A percentile compares a stretch with the other conserved stretches of the same genome.
Conservation (phyloP, 2,113 vertebrate genomes). For the Cricetomys ansorgei region DNA sequence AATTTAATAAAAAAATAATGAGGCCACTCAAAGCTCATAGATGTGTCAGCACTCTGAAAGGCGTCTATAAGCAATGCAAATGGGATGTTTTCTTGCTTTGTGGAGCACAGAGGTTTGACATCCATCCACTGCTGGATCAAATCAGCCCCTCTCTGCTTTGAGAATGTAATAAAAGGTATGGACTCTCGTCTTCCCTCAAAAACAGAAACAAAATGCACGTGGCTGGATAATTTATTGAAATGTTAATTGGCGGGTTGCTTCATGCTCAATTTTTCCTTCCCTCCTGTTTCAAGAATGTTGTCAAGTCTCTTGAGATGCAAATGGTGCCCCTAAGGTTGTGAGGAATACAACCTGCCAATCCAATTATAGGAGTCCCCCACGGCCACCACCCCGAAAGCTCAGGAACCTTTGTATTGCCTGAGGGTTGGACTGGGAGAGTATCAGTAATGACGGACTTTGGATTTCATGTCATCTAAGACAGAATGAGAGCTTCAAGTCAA, state of each 20-base stretch:
- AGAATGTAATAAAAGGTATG: constrained; percentile 75
- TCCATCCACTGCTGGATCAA: constrained; percentile 68
- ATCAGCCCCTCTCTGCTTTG: constrained; percentile 70
- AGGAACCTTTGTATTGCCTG: neutral
- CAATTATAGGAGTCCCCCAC: neutral
- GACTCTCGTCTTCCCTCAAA: constrained; percentile 48
- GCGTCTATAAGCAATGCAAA: constrained; percentile 77
- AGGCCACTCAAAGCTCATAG: constrained; percentile 77
- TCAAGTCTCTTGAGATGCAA: constrained; percentile 68
- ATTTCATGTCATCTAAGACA: neutral
- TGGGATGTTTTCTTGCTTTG: constrained; percentile 73
- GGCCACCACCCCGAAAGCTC: neutral
- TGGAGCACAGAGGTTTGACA: constrained; percentile 64
- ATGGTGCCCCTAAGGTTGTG: constrained; percentile 45
- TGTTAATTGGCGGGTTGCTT: constrained; percentile 69
- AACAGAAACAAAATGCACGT: constrained; percentile 49
- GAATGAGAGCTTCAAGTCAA: neutral
- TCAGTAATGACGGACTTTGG: neutral
- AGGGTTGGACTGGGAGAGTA: neutral
- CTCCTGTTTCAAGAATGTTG: constrained; percentile 59
- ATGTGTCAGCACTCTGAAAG: constrained; percentile 73
- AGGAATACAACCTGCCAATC: constrained; percentile 10
- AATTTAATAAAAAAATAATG: constrained; percentile 82
- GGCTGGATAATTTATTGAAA: constrained; percentile 72
- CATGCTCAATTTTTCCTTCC: constrained; percentile 38